phyloP scores from a whole-genome alignment of 53 echinoderm and acorn worm genomes.

The Arbacia lixula region DNA sequence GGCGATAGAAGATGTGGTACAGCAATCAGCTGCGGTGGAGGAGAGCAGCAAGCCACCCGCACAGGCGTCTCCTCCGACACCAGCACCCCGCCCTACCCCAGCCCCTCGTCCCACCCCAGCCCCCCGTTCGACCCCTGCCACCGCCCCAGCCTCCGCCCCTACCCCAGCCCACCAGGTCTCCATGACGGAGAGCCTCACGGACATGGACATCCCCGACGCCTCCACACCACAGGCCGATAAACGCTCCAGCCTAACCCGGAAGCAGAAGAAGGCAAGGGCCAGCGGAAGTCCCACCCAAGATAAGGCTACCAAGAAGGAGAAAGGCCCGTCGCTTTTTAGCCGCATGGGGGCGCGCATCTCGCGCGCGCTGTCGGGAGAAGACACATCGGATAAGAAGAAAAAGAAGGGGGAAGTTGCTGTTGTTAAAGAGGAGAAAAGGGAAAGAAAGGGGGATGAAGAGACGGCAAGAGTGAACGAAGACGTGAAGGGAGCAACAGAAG shows the following conservation, averaged over 20 bases:
- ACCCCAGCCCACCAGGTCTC: too few relatives aligned
- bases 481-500: not conserved
- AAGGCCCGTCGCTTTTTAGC: not conserved
- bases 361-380: not conserved
- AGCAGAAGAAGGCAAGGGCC: not conserved
- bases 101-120: too few relatives aligned
- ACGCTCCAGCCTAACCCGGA: too few relatives aligned
- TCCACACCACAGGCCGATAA: too few relatives aligned
- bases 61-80: too few relatives aligned
- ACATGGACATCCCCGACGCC: too few relatives aligned
- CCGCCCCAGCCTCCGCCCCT: too few relatives aligned
- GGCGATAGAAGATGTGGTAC: not conserved
- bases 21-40: constrained; percentile 12
- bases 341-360: constrained; percentile 25
- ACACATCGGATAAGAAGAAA: not conserved
- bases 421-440: not conserved
- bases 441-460: not conserved
- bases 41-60: not conserved
- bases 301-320: constrained; percentile 6
- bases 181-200: too few relatives aligned
- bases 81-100: too few relatives aligned
- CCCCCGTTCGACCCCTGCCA: too few relatives aligned
- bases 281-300: not conserved
- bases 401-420: not conserved
- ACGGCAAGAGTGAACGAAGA: not conserved